phyloP scores from a whole-genome alignment of 2,113 vertebrate genomes.

The Vidua macroura region DNA sequence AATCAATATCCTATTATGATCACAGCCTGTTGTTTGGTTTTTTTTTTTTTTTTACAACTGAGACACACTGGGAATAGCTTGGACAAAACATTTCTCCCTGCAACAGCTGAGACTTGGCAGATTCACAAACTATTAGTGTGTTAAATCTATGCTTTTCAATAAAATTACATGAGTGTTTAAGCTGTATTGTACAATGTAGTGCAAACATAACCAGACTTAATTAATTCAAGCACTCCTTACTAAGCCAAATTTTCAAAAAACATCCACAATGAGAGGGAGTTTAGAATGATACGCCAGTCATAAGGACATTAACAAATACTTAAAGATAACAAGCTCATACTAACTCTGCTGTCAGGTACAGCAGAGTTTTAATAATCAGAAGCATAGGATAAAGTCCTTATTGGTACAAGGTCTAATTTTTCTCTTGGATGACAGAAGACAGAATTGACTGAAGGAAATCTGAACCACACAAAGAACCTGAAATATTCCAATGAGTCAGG shows the following conservation, averaged over 20 bases:
- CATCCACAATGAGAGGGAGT: neutral
- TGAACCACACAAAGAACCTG: neutral
- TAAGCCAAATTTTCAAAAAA: neutral
- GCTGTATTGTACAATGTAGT: neutral
- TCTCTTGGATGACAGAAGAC: neutral
- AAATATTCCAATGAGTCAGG: neutral
- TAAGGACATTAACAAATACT: neutral
- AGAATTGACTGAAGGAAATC: neutral
- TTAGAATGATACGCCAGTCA: neutral
- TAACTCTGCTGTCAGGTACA: neutral
- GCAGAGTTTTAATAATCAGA: neutral
- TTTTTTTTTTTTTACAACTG: neutral
- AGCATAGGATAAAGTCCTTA: neutral
- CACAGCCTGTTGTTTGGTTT: neutral
- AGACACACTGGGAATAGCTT: conserved; percentile 2
- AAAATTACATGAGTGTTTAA: neutral
- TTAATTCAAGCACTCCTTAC: neutral
- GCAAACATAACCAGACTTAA: neutral
- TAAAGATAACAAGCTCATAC: neutral
- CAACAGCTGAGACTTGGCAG: neutral
- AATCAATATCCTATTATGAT: conserved; percentile 97
- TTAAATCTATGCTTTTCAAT: conserved; percentile 15
- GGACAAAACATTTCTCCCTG: neutral
- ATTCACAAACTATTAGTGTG: neutral
- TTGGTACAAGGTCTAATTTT: neutral